Conservation (phyloP, 92 coral and sea anemone genomes). For the Ricordea florida region DNA sequence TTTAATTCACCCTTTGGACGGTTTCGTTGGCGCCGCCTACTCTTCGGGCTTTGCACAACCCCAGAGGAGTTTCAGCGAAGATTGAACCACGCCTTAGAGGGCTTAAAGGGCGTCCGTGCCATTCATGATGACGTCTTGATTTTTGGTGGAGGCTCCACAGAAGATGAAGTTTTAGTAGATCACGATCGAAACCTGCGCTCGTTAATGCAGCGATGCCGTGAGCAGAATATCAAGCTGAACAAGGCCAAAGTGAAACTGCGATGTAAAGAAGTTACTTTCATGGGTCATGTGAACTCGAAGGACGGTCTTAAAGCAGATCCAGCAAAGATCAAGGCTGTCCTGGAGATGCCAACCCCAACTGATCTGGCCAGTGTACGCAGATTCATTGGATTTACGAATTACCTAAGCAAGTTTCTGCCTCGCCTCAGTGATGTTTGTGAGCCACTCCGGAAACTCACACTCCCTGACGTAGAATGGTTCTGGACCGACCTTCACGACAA, state of each 20-base stretch:
- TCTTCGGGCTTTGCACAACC: neutral
- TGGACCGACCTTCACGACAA: constrained; percentile 9
- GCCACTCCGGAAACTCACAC: neutral
- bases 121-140: neutral
- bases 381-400: too few relatives aligned
- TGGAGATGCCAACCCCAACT: too few relatives aligned
- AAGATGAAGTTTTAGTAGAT: neutral
- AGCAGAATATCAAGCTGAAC: neutral
- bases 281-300: neutral
- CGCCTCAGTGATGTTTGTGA: neutral
- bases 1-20: constrained; percentile 1
- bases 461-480: constrained; percentile 17
- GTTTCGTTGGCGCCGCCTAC: neutral
- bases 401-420: neutral
- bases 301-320: constrained; percentile 3
- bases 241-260: neutral
- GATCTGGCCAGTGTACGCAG: too few relatives aligned
- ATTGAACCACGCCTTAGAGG: neutral
- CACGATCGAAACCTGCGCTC: neutral
- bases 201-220: constrained; percentile 1
- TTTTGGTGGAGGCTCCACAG: neutral
- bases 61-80: neutral
- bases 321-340: too few relatives aligned
- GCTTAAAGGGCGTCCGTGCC: neutral
- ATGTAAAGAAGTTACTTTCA: neutral